Percentiles rank a stretch among this genome's conserved stretches.
Conservation (phyloP, 2,888 invertebrate genomes). For the Netelia fuscicornis region DNA sequence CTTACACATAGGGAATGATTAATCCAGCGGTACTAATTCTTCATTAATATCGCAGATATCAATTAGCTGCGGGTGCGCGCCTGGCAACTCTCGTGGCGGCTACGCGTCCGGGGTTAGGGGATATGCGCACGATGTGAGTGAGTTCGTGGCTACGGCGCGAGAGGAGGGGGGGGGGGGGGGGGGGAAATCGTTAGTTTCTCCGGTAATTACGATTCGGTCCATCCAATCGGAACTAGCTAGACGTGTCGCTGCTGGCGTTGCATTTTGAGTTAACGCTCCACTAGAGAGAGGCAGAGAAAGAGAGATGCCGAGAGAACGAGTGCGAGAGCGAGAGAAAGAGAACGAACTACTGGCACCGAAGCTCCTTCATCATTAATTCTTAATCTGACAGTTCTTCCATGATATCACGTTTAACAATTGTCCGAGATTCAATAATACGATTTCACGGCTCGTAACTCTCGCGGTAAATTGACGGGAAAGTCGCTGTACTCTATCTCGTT, state of each 20-base stretch:
- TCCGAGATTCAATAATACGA: constrained; percentile 34
- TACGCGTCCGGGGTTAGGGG: neutral
- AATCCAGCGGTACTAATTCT: constrained; percentile 65
- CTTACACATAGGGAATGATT: constrained; percentile 59
- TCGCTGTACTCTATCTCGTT: neutral
- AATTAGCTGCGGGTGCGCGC: constrained; percentile 60
- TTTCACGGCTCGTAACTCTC: neutral
- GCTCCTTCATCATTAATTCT: constrained; percentile 59
- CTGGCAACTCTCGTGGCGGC: constrained; percentile 33
- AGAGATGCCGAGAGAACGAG: neutral
- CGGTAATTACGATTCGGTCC: constrained; percentile 67
- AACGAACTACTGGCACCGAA: neutral
- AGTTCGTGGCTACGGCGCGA: neutral
- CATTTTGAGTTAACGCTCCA: constrained; percentile 51
- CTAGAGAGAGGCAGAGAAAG: constrained; percentile 10
- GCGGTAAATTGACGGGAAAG: neutral
- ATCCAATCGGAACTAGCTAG: constrained; percentile 64
- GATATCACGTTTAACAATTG: constrained; percentile 42
- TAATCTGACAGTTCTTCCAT: constrained; percentile 59
- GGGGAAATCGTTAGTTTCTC: constrained; percentile 56
- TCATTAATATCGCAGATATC: constrained; percentile 68
- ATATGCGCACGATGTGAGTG: constrained; percentile 1
- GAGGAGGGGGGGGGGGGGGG: constrained; percentile 33
- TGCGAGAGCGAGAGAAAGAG: constrained; percentile 1
- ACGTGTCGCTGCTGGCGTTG: constrained; percentile 65